Conservation (phyloP, 2,888 invertebrate genomes). For the Steinernema scapterisci region DNA sequence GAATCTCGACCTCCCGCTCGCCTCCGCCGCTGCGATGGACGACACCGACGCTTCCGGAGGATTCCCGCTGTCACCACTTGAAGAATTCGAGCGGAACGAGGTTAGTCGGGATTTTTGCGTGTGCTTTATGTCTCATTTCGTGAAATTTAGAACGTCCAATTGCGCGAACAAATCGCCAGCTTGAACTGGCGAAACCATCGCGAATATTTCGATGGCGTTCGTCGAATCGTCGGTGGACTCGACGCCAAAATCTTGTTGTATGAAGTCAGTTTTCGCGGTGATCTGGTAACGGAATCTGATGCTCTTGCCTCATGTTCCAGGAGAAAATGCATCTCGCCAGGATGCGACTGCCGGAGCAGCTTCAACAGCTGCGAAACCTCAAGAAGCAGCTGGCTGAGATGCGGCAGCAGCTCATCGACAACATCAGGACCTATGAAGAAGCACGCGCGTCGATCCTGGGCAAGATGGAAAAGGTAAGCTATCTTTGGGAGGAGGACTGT, state of each 20-base stretch:
- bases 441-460: background rate
- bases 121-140: background rate
- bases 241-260: constrained; percentile 37
- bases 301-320: background rate
- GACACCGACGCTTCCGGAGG: background rate
- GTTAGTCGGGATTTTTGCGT: background rate
- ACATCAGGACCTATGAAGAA: background rate
- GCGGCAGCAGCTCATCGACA: background rate
- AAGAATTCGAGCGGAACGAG: constrained; percentile 6
- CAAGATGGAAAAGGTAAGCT: constrained; percentile 3
- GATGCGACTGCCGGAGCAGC: background rate
- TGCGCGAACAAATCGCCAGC: constrained; percentile 38
- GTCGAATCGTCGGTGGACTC: constrained; percentile 40
- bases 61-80: background rate
- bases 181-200: constrained; percentile 39
- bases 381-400: constrained; percentile 15
- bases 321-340: background rate
- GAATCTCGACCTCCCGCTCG: no score
- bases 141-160: constrained; percentile 27
- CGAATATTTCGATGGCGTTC: constrained; percentile 43
- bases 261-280: constrained; percentile 36
- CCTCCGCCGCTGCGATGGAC: background rate
- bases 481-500: background rate
- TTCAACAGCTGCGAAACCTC: background rate
- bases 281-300: background rate